Evolutionary conservation across 2,888 invertebrate species (phyloP).

Genomic region (Coenonympha arcania): DNA sequence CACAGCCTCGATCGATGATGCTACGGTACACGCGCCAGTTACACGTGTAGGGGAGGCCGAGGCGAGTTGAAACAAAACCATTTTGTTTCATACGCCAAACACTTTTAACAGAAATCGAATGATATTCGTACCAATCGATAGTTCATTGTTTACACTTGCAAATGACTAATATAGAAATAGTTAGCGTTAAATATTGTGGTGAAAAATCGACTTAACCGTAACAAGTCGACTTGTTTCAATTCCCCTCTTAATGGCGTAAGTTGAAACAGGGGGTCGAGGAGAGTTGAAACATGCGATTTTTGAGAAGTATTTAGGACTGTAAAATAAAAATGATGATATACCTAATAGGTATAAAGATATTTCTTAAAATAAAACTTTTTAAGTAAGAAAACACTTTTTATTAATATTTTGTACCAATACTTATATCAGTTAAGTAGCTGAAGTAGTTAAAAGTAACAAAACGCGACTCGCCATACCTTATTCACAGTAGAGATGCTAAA

Average conservation of each 20-base stretch:
- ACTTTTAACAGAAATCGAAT: not conserved
- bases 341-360: no score
- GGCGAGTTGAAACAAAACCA: no score
- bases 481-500: conserved; percentile 21
- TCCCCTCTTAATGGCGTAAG: not conserved
- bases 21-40: no score
- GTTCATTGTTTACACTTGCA: not conserved
- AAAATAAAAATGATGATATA: no score
- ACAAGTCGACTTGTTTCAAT: no score
- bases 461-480: conserved; percentile 25
- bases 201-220: not conserved
- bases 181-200: not conserved
- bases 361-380: no score
- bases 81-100: no score
- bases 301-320: no score
- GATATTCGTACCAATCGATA: not conserved
- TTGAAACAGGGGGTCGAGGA: conserved; percentile 16
- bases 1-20: no score
- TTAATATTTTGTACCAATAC: conserved; percentile 4
- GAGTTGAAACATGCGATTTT: no score
- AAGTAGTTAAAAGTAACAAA: conserved; percentile 13
- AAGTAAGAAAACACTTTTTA: conserved; percentile 6
- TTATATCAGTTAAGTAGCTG: not conserved
- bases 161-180: not conserved
- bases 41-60: not conserved